These are phyloP conservation scores for Drosophila sp. DNA, from an alignment of 1,140 invertebrate genomes.

Conservation along the genomic window DNA sequence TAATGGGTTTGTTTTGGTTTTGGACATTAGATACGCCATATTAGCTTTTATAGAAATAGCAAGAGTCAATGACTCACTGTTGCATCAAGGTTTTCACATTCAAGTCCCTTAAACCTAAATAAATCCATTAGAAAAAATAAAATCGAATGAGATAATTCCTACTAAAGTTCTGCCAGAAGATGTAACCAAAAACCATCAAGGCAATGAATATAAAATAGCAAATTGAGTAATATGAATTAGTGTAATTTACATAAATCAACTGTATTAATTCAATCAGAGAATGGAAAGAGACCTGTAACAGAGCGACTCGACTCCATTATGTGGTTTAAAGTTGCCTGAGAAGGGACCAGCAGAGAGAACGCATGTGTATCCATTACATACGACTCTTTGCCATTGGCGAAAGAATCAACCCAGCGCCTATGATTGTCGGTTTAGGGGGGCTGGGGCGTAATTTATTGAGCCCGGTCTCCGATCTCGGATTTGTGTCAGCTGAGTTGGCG, in stretches of 20 bases:
- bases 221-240: constrained; percentile 79
- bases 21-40: constrained; percentile 8
- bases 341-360: constrained; percentile 4
- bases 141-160: constrained; percentile 41
- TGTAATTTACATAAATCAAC: constrained; percentile 80
- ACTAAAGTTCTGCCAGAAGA: constrained; percentile 6
- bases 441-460: constrained; percentile 8
- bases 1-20: constrained; percentile 4
- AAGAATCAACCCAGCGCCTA: constrained; percentile 16
- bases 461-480: constrained; percentile 39
- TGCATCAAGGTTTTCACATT: neutral
- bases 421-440: neutral
- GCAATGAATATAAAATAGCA: constrained; percentile 74
- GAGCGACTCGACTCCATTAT: constrained; percentile 71
- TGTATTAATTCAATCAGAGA: constrained; percentile 75
- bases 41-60: neutral
- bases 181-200: constrained; percentile 21
- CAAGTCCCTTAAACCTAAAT: constrained; percentile 10
- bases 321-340: constrained; percentile 67
- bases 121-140: constrained; percentile 21
- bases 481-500: constrained; percentile 36
- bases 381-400: constrained; percentile 12
- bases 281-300: constrained; percentile 38
- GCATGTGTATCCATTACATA: constrained; percentile 51
- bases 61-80: neutral